Percentiles rank a stretch among this genome's conserved stretches.
Evolutionary conservation across 2,797 vertebrate species (phyloP).

Genomic region (Onychomys torridus): DNA sequence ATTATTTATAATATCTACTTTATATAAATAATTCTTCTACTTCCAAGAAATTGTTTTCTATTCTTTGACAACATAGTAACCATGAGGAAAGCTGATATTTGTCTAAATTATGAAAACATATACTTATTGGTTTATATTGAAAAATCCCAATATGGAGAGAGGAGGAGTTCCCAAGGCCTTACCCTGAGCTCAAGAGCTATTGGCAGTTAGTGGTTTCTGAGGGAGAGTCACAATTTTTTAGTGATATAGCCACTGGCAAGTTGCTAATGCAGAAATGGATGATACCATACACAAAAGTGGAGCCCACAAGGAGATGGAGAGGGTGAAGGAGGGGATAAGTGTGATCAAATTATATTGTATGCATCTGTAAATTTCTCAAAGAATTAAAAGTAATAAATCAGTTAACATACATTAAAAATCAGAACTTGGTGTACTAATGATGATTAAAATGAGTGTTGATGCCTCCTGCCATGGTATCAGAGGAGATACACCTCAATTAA

Average conservation of each 20-base stretch:
- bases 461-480: background rate
- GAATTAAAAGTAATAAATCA: background rate
- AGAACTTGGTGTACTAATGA: background rate
- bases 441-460: background rate
- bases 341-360: background rate
- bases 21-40: background rate
- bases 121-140: background rate
- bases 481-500: background rate
- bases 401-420: background rate
- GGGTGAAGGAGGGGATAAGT: rapidly evolving
- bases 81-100: background rate
- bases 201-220: no score
- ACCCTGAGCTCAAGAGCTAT: background rate
- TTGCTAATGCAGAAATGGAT: background rate
- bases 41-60: background rate
- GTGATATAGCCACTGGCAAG: background rate
- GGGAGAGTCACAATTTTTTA: background rate
- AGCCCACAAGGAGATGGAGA: background rate
- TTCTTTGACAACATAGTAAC: background rate
- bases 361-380: background rate
- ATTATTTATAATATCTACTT: background rate
- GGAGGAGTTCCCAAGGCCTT: no score
- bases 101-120: background rate
- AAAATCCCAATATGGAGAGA: background rate
- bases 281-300: background rate